phyloP scores from a whole-genome alignment of 1,140 invertebrate genomes.

The Drosophila neocordata region DNA sequence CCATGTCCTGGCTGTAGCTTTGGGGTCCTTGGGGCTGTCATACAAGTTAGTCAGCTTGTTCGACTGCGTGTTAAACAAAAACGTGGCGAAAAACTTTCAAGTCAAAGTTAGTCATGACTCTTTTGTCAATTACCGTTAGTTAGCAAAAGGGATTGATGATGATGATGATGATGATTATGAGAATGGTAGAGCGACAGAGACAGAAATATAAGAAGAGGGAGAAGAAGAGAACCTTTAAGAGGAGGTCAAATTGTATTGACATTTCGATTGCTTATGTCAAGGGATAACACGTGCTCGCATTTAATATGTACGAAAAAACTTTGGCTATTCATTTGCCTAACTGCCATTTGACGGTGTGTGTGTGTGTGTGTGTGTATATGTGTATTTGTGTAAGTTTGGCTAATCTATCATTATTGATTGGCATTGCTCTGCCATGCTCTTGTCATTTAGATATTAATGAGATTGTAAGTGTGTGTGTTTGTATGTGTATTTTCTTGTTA shows the following conservation, averaged over 20 bases:
- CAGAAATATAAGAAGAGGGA: too few relatives aligned
- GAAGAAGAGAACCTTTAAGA: background rate
- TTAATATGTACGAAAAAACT: conserved; percentile 64
- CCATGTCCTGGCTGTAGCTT: conserved; percentile 35
- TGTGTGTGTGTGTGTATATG: conserved; percentile 31
- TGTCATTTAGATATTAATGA: conserved; percentile 4
- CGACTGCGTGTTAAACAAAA: conserved; percentile 76
- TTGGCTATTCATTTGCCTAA: conserved; percentile 65
- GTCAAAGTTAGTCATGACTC: conserved; percentile 78
- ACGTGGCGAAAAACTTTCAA: conserved; percentile 73
- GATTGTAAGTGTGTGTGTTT: conserved; percentile 22
- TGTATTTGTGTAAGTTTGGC: conserved; percentile 24
- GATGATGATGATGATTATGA: conserved; percentile 2
- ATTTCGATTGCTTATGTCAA: conserved; percentile 64
- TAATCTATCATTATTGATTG: conserved; percentile 81
- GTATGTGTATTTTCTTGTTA: conserved; percentile 44
- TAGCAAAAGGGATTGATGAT: conserved; percentile 23
- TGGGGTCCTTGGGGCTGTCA: conserved; percentile 56
- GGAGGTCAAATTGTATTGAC: conserved; percentile 51
- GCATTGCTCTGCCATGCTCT: conserved; percentile 38
- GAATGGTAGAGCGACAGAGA: background rate
- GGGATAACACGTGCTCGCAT: conserved; percentile 48
- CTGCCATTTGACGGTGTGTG: conserved; percentile 32
- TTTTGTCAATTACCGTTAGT: conserved; percentile 79
- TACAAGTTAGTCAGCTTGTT: conserved; percentile 76